Conservation (phyloP, 2,888 invertebrate species). For the Acronicta alni region DNA sequence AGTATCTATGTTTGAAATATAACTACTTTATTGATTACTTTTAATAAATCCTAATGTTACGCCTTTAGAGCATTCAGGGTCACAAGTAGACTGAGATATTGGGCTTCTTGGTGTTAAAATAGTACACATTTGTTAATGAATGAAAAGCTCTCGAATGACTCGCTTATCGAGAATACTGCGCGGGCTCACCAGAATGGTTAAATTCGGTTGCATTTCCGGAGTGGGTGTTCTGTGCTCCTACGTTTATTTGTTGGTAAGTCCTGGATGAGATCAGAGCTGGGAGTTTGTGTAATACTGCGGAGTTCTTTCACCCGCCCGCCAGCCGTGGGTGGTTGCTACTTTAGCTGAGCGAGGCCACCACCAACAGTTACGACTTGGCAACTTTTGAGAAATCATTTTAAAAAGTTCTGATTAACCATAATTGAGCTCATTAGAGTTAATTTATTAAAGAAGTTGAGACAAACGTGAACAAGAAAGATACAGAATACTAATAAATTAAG, state of each 20-base stretch:
- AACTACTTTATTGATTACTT: no score
- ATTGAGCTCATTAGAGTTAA: no score
- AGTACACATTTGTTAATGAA: not conserved
- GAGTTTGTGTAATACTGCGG: constrained; percentile 55
- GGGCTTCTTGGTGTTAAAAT: no score
- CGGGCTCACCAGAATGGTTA: not conserved
- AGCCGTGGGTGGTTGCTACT: constrained; percentile 67
- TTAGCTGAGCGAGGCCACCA: constrained; percentile 37
- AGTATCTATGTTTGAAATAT: no score
- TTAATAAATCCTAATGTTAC: no score
- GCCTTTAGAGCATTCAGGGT: no score
- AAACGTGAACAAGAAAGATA: no score
- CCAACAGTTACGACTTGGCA: constrained; percentile 49
- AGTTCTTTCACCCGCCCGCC: constrained; percentile 67
- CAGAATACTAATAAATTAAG: no score
- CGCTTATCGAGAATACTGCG: not conserved
- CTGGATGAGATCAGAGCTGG: constrained; percentile 61
- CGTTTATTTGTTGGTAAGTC: constrained; percentile 21
- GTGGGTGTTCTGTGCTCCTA: constrained; percentile 13
- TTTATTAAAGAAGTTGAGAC: no score
- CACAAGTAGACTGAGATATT: no score
- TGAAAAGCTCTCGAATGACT: not conserved
- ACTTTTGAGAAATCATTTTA: constrained; percentile 1
- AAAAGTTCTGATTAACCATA: not conserved
- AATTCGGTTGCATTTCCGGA: not conserved